A percentile compares a stretch with the other conserved stretches of the same genome.
These are phyloP conservation scores for Gobio gobio DNA, from an alignment of 2,113 vertebrate species.

Conservation along the genomic window DNA sequence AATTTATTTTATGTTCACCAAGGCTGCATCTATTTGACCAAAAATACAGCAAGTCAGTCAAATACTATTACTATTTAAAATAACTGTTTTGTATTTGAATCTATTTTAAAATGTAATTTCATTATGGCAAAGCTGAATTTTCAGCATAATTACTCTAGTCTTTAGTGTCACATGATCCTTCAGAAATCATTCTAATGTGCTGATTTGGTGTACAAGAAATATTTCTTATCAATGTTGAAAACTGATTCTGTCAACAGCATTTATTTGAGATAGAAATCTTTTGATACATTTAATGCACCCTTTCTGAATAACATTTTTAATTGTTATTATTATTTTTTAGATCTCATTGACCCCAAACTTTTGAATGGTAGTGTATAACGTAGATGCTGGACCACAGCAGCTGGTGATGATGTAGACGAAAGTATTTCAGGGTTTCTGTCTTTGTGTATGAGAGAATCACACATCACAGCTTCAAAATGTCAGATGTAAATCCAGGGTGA, in stretches of 20 bases:
- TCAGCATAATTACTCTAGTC: background rate
- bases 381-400: background rate
- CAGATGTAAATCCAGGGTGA: slow-evolving; percentile 7
- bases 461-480: slow-evolving; percentile 29
- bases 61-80: background rate
- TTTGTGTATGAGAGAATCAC: background rate
- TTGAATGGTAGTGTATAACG: background rate
- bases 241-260: background rate
- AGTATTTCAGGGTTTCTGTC: slow-evolving; percentile 1
- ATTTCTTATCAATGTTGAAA: too few species aligned
- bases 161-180: too few species aligned
- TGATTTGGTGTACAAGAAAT: too few species aligned
- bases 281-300: background rate
- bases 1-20: background rate
- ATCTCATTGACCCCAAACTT: background rate
- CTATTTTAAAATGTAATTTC: background rate
- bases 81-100: background rate
- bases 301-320: too few species aligned
- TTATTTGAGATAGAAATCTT: background rate
- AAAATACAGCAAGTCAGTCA: background rate
- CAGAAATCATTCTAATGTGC: too few species aligned
- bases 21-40: background rate
- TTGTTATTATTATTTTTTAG: too few species aligned
- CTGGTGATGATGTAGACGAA: background rate
- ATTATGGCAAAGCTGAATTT: background rate